These are phyloP conservation scores for Meghimatium bilineatum DNA, from an alignment of 2,888 invertebrate genomes.

Conservation along the genomic window DNA sequence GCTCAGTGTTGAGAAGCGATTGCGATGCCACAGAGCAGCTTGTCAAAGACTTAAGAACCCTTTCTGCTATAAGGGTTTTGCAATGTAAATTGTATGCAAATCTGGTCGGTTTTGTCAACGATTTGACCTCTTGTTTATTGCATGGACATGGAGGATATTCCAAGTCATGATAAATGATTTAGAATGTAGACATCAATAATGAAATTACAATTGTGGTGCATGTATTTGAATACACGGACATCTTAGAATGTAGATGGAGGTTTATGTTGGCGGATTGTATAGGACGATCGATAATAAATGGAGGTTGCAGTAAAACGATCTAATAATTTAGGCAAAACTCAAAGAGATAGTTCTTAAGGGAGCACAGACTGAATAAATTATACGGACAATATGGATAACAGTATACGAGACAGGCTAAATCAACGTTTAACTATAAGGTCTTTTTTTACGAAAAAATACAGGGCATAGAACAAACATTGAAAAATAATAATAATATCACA, in stretches of 20 bases:
- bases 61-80: background rate
- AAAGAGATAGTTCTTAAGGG: too few relatives aligned
- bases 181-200: background rate
- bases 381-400: too few relatives aligned
- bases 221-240: background rate
- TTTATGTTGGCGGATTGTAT: background rate
- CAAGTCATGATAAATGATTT: background rate
- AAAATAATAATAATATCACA: too few relatives aligned
- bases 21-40: background rate
- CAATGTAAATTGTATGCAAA: slow-evolving; percentile 25
- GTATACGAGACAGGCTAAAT: too few relatives aligned
- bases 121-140: background rate
- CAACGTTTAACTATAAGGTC: too few relatives aligned
- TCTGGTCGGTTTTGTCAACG: background rate
- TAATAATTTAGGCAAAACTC: too few relatives aligned
- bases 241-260: background rate
- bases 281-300: too few relatives aligned
- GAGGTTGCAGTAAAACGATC: too few relatives aligned
- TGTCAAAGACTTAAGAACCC: slow-evolving; percentile 17
- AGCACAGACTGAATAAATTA: too few relatives aligned
- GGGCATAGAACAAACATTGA: too few relatives aligned
- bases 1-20: background rate
- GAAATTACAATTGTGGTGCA: background rate
- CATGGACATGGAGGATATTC: background rate
- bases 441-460: too few relatives aligned